Conservation (phyloP, 2,797 vertebrate genomes). For the Macropodus opercularis region DNA sequence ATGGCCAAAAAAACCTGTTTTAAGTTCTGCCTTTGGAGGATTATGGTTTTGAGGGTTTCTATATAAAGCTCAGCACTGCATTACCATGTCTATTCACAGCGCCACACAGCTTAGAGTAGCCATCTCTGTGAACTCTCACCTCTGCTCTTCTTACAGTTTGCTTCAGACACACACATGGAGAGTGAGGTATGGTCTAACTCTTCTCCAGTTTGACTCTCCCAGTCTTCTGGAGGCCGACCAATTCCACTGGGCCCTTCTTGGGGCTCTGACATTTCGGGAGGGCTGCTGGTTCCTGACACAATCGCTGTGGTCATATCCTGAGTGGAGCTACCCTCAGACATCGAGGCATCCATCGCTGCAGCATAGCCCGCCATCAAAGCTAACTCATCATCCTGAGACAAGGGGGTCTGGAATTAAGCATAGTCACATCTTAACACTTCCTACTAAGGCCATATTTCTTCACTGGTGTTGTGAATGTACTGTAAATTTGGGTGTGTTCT, state of each 20-base stretch:
- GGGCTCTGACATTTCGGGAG: conserved; percentile 55
- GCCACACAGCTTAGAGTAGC: not conserved
- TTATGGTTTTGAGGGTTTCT: not conserved
- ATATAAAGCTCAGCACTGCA: not conserved
- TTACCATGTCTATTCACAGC: not conserved
- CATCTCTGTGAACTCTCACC: conserved; percentile 72
- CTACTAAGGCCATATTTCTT: not conserved
- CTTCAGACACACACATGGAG: conserved; percentile 89
- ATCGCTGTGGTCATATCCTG: conserved; percentile 52
- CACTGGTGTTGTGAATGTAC: not conserved
- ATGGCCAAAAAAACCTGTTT: conserved; percentile 23
- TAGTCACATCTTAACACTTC: not conserved
- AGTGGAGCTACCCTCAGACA: conserved; percentile 72
- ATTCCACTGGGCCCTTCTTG: conserved; percentile 65
- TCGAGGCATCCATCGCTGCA: conserved; percentile 89
- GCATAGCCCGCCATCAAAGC: conserved; percentile 91
- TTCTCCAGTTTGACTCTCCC: conserved; percentile 82
- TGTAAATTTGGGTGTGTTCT: not conserved
- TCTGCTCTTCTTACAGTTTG: conserved; percentile 89
- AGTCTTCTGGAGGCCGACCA: conserved; percentile 69
- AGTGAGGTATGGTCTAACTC: conserved; percentile 85
- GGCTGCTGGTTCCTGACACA: conserved; percentile 46
- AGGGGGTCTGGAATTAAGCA: conserved; percentile 74
- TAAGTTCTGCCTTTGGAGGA: not conserved
- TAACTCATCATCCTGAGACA: conserved; percentile 91